Conservation (phyloP, 2,113 vertebrate genomes). For the Mungos mungo region DNA sequence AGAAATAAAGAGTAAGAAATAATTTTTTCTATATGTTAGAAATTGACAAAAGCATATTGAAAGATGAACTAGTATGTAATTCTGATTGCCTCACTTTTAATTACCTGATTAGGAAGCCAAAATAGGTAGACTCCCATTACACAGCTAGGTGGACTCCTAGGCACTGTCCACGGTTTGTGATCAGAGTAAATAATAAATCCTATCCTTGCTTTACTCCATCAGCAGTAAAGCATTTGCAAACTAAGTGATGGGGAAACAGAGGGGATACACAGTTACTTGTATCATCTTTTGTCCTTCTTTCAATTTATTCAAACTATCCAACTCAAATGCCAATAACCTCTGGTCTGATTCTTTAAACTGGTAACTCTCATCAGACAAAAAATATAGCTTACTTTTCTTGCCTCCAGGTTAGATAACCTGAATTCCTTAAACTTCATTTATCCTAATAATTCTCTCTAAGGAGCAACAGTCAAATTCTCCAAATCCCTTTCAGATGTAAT, state of each 20-base stretch:
- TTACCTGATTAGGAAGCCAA: neutral
- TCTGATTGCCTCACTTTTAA: neutral
- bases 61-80: neutral
- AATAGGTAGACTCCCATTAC: neutral
- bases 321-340: neutral
- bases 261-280: neutral
- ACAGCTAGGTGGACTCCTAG: neutral
- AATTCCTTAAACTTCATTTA: constrained; percentile 20
- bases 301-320: neutral
- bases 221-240: neutral
- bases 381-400: constrained; percentile 17
- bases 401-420: neutral
- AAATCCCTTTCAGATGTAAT: constrained; percentile 22
- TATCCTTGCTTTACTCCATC: neutral
- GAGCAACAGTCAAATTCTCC: neutral
- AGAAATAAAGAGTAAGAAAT: constrained; percentile 19
- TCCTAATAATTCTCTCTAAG: neutral
- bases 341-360: constrained; percentile 25
- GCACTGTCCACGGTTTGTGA: neutral
- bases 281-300: neutral
- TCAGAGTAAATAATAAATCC: neutral
- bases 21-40: neutral
- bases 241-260: neutral
- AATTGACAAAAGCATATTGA: neutral
- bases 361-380: neutral